phyloP scores from a whole-genome alignment of 2,797 vertebrate genomes.

The Carcharodon carcharias region DNA sequence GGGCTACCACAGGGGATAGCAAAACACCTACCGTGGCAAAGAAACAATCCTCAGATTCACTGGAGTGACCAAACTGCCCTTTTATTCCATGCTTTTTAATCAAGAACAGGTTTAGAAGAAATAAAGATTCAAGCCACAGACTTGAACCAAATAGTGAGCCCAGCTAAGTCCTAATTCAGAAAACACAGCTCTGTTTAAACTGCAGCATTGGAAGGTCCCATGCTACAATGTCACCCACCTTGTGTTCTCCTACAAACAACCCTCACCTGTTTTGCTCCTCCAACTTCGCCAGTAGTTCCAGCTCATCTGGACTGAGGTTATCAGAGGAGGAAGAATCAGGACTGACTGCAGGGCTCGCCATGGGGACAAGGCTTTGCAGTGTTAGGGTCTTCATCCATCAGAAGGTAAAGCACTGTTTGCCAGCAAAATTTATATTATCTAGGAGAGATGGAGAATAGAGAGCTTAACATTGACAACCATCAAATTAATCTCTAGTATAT shows the following conservation, averaged over 20 bases:
- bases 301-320: slow-evolving; percentile 86
- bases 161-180: not conserved
- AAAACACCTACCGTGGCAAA: not conserved
- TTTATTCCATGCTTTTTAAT: not conserved
- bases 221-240: not conserved
- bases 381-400: slow-evolving; percentile 52
- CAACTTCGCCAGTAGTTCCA: slow-evolving; percentile 87
- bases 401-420: not conserved
- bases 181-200: not conserved
- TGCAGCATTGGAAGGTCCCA: not conserved
- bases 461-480: not conserved
- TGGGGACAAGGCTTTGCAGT: slow-evolving; percentile 60
- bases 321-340: slow-evolving; percentile 86
- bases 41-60: not conserved
- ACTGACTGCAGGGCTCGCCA: slow-evolving; percentile 80
- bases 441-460: not conserved
- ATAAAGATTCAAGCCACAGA: not conserved
- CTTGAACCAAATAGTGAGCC: not conserved
- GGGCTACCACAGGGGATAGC: not conserved
- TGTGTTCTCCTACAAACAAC: too few species aligned
- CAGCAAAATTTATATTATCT: slow-evolving; percentile 13
- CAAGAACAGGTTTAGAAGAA: not conserved
- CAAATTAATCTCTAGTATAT: not conserved
- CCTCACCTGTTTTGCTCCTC: slow-evolving; percentile 90
- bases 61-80: not conserved